Evolutionary conservation across 2,797 vertebrate genomes (phyloP), one percentile per base, ranked within the genome.

Genomic region (Hybognathus amarus): DNA sequence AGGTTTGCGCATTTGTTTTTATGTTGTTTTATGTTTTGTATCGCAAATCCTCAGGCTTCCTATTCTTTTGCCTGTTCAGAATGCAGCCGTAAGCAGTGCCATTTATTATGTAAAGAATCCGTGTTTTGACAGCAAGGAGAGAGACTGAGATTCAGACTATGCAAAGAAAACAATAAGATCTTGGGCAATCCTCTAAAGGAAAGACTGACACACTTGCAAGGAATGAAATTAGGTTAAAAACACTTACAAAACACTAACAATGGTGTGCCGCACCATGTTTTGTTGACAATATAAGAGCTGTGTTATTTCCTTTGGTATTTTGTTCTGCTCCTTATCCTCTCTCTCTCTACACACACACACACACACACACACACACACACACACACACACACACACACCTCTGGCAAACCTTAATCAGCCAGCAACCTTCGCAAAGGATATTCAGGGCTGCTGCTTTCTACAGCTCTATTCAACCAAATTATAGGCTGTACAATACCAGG

Each of bases 401-500:
- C 66, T 36, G 59, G 79, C 56, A 42, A 47, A 56, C 56, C 27
- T 71, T 78, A 42, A 82, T 82, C 67, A 75, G 15, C 56, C 42
- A 42, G 18, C 2, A 67, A 80, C 63, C 5, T 64, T 17, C 77
- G 70, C n/a, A 70, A 9, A 50, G 33, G 56, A 56, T 33, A 79
- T 67, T 42, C 63, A 75, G n/a, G 45, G 63, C 42, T 30, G 22
- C 27, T 83, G 73, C 75, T 86, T 83, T 79, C 52, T 47, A 20
- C 36, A 10, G 79, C 8, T 75, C 18, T 40, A 45, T 59, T 61
- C 42, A 63, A 47, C 12, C 27, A 75, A 79, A 86, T 83, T 80
- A 83, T 47, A 76, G 70, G 30, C 70, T 80, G 69, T 79, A 59
- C 11, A 83, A 64, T 74, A 63, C n/a, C 76, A 52, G 24, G n/a